A percentile compares a stretch with the other conserved stretches of the same genome.
Conservation (phyloP, 2,888 invertebrate genomes). For the Fragum fragum region DNA sequence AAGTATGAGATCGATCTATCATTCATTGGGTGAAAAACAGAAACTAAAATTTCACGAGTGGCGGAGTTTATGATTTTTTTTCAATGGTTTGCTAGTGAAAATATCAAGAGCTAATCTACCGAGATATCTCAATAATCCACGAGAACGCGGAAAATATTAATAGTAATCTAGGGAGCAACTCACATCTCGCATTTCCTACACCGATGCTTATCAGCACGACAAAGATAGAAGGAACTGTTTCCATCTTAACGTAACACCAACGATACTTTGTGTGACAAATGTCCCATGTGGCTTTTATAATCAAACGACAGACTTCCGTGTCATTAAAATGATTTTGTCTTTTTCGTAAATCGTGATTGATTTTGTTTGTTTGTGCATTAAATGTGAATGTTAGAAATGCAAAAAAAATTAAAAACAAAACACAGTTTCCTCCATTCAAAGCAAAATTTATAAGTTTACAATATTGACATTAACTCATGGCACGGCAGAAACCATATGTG, state of each 20-base stretch:
- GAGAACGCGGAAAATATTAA: no score
- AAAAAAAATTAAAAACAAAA: background rate
- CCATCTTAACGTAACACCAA: background rate
- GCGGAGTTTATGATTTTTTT: no score
- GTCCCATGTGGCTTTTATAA: background rate
- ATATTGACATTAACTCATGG: no score
- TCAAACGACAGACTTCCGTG: background rate
- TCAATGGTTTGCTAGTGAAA: no score
- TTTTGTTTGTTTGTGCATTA: background rate
- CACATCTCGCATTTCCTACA: background rate
- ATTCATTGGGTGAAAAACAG: no score
- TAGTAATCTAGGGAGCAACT: no score
- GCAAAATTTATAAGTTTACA: no score
- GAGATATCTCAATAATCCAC: no score
- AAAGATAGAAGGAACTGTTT: background rate
- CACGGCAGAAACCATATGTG: no score
- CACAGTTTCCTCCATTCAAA: background rate
- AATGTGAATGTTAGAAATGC: background rate
- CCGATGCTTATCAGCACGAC: background rate
- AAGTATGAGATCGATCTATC: no score
- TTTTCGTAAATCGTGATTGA: slow-evolving; percentile 1
- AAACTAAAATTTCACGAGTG: no score
- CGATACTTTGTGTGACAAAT: background rate
- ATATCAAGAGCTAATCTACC: no score
- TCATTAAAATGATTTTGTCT: background rate